Evolutionary conservation across 2,113 vertebrate species (phyloP), one percentile per base, ranked within the genome.

Genomic region (Erinaceus europaeus): DNA sequence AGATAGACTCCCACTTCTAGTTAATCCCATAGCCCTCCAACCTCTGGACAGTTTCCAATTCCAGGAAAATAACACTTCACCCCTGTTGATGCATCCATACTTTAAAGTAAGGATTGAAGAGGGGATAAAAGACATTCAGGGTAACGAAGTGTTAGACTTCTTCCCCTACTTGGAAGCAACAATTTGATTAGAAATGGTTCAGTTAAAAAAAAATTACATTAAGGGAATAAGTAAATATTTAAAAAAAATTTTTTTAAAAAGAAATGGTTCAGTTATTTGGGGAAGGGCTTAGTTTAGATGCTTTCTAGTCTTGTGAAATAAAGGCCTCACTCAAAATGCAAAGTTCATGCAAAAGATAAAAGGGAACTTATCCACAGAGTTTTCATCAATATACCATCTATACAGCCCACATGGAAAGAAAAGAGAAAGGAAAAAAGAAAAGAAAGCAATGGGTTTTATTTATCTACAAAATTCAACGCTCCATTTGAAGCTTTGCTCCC

Each of bases 401-500:
- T 9, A 85, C 9, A 57, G 25, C 29, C 23, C 25, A 29, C 25
- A 57, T 29, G 55, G 9, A 57, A n/a, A n/a, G n/a, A n/a, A n/a
- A n/a, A 18, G 29, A 15, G 34, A 72, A 78, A 67, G 42, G 36
- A 9, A 34, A 42, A 68, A 25, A 29, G 38, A 68, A n/a, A n/a
- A n/a, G 59, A 46, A 78, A 17, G 20, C 67, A 69, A 5, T 3
- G 21, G 57, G 40, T 59, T 67, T 87, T n/a, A n/a, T n/a, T 82
- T 71, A 32, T 82, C 57, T 48, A 20, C 32, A 57, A 57, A 23
- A n/a, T 36, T 91, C 40, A 46, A 25, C 44, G 85, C 44, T 82
- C 68, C 71, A 80, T 69, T 36, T 67, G 40, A 65, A 75, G 40
- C 88, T 79, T 80, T 57, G 34, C 27, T 86, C 69, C 84, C 73